Evolutionary conservation across 2,113 vertebrate genomes (phyloP), one percentile per base, ranked within the genome.

Genomic region (Coturnix japonica): DNA sequence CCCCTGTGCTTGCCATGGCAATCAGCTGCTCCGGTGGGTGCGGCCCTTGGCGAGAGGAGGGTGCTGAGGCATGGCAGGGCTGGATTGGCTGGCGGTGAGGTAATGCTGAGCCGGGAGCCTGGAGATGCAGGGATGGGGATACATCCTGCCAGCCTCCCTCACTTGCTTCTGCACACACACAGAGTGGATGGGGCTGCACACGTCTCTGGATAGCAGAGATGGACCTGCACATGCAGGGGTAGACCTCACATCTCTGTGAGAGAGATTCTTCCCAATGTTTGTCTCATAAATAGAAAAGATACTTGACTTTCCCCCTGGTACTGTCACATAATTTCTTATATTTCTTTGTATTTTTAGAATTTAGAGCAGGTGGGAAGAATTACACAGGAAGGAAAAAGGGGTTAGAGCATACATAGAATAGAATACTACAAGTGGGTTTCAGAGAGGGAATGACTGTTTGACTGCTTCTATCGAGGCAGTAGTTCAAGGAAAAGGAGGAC

Each of bases 71-170:
- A 35, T 46, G 51, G 15, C 20, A 67, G 22, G 19, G 21, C 18
- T 83, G 60, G 91, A 97, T 97, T 97, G 97, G 97, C 87, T 97
- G 85, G 81, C 39, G 61, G 93, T 97, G 97, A 98, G 96, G 96
- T 97, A 97, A 97, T 97, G 87, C 51, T 1, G 7, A 87, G 86
- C 95, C 91, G 94, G 67, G 92, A 94, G 85, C 94, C 94, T 67
- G 91, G 86, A 90, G 70, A 87, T 89, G 94, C 93, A 87, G 95
- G 26, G 12, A 44, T 0, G 1, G 93, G 89, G 93, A 85, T 0
- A 2, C 37, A 35, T 63, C 85, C 78, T 21, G 67, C 56, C 35
- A 20, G 85, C 60, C 47, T 69, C 72, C 74, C 73, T 59, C 19
- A 5, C 61, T 74, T 6, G 13, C 81, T 85, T 91, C 49, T 91